phyloP scores from a whole-genome alignment of 2,797 vertebrate species.

The Acrossocheilus fasciatus region DNA sequence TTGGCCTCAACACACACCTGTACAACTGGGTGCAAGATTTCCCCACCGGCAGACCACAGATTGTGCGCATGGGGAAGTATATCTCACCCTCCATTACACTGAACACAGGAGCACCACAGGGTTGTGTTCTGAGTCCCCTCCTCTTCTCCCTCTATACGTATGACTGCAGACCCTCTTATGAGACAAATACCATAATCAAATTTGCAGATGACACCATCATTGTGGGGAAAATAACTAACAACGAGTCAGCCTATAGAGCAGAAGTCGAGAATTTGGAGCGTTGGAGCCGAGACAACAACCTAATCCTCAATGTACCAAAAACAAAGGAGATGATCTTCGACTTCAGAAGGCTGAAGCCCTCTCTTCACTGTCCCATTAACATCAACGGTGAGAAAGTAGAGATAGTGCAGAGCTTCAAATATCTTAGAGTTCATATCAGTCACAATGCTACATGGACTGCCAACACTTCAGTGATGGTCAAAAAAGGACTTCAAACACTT shows the following conservation, averaged over 20 bases:
- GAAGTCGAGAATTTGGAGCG: neutral
- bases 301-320: slow-evolving; percentile 2
- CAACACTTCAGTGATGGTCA: slow-evolving; percentile 2
- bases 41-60: too few species aligned
- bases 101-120: too few species aligned
- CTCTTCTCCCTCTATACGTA: neutral
- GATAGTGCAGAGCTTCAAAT: neutral
- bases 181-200: neutral
- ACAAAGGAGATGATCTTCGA: slow-evolving; percentile 21
- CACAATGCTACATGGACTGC: neutral
- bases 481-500: neutral
- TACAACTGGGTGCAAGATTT: too few species aligned
- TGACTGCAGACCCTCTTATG: neutral
- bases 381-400: neutral
- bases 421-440: neutral
- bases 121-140: too few species aligned
- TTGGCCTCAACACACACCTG: too few species aligned
- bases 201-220: slow-evolving; percentile 27
- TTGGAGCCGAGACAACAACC: slow-evolving; percentile 19
- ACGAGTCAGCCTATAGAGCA: neutral
- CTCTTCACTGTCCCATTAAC: neutral
- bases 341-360: neutral
- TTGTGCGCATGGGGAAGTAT: too few species aligned
- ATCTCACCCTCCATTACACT: too few species aligned
- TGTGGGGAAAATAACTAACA: neutral